phyloP scores from a whole-genome alignment of 2,888 invertebrate genomes.

The Dynastes maya region DNA sequence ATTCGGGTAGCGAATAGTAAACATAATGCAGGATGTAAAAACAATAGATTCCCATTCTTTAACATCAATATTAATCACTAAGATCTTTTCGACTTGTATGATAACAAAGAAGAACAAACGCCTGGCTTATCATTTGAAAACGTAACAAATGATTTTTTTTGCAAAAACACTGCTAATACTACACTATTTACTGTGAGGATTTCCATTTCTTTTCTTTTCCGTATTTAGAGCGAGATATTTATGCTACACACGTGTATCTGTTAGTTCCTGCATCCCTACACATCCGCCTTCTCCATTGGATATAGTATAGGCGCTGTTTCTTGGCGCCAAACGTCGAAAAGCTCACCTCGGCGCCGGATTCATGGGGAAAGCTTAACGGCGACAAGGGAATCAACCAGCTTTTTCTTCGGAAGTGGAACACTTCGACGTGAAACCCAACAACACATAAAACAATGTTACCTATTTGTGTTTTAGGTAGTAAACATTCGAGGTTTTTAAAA shows the following conservation, averaged over 20 bases:
- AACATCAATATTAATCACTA: background rate
- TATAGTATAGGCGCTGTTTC: slow-evolving; percentile 57
- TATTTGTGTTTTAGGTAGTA: background rate
- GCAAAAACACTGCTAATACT: background rate
- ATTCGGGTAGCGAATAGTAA: background rate
- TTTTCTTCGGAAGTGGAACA: slow-evolving; percentile 56
- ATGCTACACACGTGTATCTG: slow-evolving; percentile 53
- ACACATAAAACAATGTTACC: slow-evolving; percentile 41
- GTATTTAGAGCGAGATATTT: slow-evolving; percentile 61
- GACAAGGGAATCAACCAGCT: slow-evolving; percentile 56
- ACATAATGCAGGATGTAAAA: background rate
- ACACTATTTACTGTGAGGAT: slow-evolving; percentile 58
- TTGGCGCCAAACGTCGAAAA: slow-evolving; percentile 57
- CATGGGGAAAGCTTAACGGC: slow-evolving; percentile 53
- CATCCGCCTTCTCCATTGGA: slow-evolving; percentile 54
- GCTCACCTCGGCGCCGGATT: slow-evolving; percentile 56
- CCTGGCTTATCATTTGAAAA: slow-evolving; percentile 51
- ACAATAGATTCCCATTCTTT: background rate
- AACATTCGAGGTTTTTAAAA: no score
- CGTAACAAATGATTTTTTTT: slow-evolving; percentile 46
- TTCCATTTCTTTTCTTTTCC: slow-evolving; percentile 56
- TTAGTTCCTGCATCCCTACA: slow-evolving; percentile 6
- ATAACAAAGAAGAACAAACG: slow-evolving; percentile 12
- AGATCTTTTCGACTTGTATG: background rate
- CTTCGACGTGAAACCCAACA: slow-evolving; percentile 55